Conservation (phyloP, 2,888 invertebrate species). For the Marronus borbonicus region DNA sequence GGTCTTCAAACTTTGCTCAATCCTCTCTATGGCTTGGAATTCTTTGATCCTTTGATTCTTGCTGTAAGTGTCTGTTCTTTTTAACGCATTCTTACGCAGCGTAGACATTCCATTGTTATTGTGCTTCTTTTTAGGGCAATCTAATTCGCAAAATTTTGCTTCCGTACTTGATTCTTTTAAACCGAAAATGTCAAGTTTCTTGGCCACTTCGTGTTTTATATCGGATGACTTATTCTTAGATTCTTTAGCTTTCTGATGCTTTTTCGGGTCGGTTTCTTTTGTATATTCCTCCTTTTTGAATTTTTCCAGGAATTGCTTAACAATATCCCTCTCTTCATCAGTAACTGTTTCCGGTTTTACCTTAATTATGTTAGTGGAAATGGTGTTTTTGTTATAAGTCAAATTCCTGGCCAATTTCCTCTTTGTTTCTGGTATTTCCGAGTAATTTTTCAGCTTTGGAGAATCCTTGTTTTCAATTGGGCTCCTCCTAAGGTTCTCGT, state of each 20-base stretch:
- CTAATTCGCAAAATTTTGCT: conserved; percentile 56
- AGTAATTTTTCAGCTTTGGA: background rate
- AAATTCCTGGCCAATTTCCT: conserved; percentile 26
- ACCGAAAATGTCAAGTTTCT: conserved; percentile 55
- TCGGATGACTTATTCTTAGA: background rate
- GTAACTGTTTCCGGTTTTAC: conserved; percentile 25
- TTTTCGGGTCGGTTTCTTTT: background rate
- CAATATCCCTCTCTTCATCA: conserved; percentile 45
- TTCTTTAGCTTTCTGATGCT: background rate
- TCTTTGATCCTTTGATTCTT: conserved; percentile 46
- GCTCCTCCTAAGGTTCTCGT: too few species aligned
- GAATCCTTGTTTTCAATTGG: background rate
- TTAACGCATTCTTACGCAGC: conserved; percentile 23
- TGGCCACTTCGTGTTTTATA: conserved; percentile 9
- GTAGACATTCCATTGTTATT: conserved; percentile 6
- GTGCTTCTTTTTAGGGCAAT: conserved; percentile 48
- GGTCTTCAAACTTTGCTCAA: conserved; percentile 58
- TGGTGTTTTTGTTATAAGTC: conserved; percentile 12
- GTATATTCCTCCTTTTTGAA: conserved; percentile 18
- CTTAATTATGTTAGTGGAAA: background rate
- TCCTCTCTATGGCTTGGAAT: conserved; percentile 43
- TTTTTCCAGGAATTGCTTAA: conserved; percentile 48
- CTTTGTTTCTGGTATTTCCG: conserved; percentile 6
- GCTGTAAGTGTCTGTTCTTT: conserved; percentile 51
- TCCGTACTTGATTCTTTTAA: conserved; percentile 57